Conservation (phyloP, 64 coral and sea anemone genomes). For the Pocillopora damicornis region DNA sequence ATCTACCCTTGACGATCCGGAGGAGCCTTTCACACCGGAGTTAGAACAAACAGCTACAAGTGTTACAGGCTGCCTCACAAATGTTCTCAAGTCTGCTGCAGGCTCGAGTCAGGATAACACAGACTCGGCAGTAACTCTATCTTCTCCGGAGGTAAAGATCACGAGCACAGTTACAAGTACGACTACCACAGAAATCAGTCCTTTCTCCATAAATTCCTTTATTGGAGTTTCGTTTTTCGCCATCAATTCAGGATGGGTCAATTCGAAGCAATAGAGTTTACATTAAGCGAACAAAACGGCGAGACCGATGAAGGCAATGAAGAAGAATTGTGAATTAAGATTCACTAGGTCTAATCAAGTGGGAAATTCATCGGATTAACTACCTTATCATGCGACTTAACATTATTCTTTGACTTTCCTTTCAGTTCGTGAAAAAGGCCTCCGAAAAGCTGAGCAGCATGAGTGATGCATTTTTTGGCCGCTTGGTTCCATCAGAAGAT, state of each 20-base stretch:
- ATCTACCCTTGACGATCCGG: neutral
- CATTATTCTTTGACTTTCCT: neutral
- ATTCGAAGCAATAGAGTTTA: neutral
- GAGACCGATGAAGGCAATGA: neutral
- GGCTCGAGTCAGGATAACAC: neutral
- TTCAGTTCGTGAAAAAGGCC: neutral
- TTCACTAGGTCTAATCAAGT: no score
- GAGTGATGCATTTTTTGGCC: constrained; percentile 11
- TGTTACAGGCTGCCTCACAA: neutral
- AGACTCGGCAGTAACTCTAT: no score
- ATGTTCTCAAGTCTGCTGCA: neutral
- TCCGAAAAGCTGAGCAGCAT: neutral
- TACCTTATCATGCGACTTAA: no score
- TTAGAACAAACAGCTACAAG: neutral
- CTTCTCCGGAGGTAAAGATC: constrained; percentile 9
- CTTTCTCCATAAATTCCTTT: no score
- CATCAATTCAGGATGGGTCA: no score
- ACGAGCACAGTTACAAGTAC: no score
- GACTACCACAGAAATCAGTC: no score
- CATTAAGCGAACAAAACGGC: neutral
- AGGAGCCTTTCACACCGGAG: constrained; percentile 4
- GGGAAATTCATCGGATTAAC: no score
- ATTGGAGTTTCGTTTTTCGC: no score
- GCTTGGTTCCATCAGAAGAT: constrained; percentile 14
- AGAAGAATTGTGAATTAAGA: no score